Conservation (phyloP, 2,888 invertebrate genomes). For the Nesidiocoris tenuis region DNA sequence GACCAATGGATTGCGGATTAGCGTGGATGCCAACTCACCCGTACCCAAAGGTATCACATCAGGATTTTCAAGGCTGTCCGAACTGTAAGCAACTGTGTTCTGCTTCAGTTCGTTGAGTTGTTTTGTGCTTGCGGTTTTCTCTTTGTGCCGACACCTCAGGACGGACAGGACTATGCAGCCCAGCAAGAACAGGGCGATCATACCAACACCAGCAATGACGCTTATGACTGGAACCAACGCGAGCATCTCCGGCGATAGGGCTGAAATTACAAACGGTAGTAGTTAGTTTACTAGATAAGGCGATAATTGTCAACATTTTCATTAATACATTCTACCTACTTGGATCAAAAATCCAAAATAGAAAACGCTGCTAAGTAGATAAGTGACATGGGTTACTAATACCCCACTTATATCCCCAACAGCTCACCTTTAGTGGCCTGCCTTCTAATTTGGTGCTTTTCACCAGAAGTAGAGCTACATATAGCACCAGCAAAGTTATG, state of each 20-base stretch:
- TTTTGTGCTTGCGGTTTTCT: slow-evolving; percentile 45
- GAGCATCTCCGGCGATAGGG: slow-evolving; percentile 52
- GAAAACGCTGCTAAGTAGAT: too few relatives aligned
- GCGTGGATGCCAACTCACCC: slow-evolving; percentile 15
- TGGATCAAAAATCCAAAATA: too few relatives aligned
- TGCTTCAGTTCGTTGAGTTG: slow-evolving; percentile 47
- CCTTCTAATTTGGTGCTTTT: too few relatives aligned
- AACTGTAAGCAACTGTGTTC: slow-evolving; percentile 48
- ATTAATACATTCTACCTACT: too few relatives aligned
- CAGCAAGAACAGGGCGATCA: slow-evolving; percentile 55
- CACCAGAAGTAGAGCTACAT: too few relatives aligned
- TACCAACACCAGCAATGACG: slow-evolving; percentile 55
- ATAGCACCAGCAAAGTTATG: too few relatives aligned
- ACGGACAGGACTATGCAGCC: slow-evolving; percentile 55
- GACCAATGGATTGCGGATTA: too few relatives aligned
- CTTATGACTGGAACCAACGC: slow-evolving; percentile 57
- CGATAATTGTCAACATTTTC: too few relatives aligned
- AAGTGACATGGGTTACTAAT: too few relatives aligned
- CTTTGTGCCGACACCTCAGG: slow-evolving; percentile 46
- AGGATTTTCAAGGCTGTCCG: slow-evolving; percentile 51
- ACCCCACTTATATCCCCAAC: too few relatives aligned
- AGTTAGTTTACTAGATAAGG: too few relatives aligned
- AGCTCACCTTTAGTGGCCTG: too few relatives aligned
- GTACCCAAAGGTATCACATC: slow-evolving; percentile 50
- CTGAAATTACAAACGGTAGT: slow-evolving; percentile 44